These are phyloP conservation scores for Cariama cristata DNA, from an alignment of 2,113 vertebrate species.

Conservation along the genomic window DNA sequence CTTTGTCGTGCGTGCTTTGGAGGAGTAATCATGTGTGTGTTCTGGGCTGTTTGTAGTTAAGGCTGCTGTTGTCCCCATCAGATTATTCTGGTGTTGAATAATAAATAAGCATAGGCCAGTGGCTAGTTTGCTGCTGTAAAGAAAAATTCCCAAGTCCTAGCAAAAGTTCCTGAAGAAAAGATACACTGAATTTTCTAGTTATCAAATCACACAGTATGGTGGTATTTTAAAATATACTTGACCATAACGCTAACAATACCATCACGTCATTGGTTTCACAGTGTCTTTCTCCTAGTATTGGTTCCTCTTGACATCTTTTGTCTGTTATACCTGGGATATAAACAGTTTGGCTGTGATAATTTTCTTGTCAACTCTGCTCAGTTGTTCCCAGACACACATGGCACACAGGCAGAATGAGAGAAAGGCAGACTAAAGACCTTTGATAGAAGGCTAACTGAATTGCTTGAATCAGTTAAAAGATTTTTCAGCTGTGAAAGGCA, in stretches of 20 bases:
- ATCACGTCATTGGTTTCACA: background rate
- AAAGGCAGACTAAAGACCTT: background rate
- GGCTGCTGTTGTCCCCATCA: background rate
- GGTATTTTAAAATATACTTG: background rate
- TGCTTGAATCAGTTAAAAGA: background rate
- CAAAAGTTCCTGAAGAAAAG: background rate
- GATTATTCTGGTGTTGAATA: background rate
- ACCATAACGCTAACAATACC: background rate
- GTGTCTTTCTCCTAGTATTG: background rate
- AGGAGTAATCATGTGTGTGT: background rate
- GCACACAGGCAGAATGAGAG: background rate
- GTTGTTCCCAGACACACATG: background rate
- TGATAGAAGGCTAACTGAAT: background rate
- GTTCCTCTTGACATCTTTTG: background rate
- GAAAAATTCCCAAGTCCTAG: background rate
- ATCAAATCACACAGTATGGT: background rate
- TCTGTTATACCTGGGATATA: background rate
- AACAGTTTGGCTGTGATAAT: background rate
- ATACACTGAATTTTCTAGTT: background rate
- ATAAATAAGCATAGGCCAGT: background rate
- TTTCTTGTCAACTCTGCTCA: background rate
- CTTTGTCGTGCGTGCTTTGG: rapidly evolving
- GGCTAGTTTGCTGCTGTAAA: background rate
- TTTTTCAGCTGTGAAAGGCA: background rate
- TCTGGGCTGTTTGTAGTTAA: background rate